phyloP scores from a whole-genome alignment of 2,888 invertebrate genomes.

The Aspidiotus rigidus region DNA sequence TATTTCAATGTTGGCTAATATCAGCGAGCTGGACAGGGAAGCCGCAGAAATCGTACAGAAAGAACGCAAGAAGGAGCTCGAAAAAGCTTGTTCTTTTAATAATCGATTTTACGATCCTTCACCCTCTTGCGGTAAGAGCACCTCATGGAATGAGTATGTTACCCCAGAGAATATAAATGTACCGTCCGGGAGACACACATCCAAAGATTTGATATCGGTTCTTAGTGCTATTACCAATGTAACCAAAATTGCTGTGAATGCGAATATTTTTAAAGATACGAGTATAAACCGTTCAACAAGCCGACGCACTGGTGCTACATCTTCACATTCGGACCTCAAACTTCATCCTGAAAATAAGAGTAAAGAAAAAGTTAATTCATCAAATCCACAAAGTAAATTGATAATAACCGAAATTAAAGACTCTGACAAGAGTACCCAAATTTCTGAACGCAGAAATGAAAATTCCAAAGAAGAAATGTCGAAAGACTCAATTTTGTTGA shows the following conservation, averaged over 20 bases:
- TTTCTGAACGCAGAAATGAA: background rate
- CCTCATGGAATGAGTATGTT: constrained; percentile 37
- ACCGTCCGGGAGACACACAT: constrained; percentile 41
- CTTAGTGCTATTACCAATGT: constrained; percentile 55
- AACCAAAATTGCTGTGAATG: constrained; percentile 48
- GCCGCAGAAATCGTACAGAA: constrained; percentile 63
- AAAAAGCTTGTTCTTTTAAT: constrained; percentile 38
- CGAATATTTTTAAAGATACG: constrained; percentile 43
- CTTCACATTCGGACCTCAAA: background rate
- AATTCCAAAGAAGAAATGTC: background rate
- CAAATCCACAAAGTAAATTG: background rate
- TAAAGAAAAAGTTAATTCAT: background rate
- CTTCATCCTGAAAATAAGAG: background rate
- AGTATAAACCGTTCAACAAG: background rate
- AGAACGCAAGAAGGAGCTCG: constrained; percentile 39
- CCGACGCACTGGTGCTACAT: background rate
- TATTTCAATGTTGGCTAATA: constrained; percentile 58
- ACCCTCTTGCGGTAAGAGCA: constrained; percentile 7
- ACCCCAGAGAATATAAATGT: constrained; percentile 39
- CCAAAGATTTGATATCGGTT: constrained; percentile 53
- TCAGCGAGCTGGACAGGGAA: constrained; percentile 69
- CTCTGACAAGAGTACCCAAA: background rate
- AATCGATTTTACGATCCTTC: constrained; percentile 40
- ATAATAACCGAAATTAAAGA: background rate
- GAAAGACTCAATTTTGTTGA: background rate